Base-by-base conservation (phyloP, 2,888 invertebrate species). In the Chrysolina americana region DNA sequence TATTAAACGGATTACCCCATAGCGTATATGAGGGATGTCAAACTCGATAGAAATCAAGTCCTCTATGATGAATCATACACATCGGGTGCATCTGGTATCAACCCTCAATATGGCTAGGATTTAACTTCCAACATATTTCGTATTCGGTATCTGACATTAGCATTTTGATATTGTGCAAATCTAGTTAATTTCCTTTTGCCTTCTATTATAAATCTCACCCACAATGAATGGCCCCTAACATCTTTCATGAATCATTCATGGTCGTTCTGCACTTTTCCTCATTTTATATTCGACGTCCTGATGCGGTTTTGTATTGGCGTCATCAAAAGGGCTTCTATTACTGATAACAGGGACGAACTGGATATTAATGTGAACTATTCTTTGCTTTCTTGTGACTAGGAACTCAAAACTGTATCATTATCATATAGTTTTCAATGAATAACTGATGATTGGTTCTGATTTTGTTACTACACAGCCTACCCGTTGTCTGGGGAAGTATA, bases 141-240 rank as follows among this genome's bases (percentile, higher is more conserved):
- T 62, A 70, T 76, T 74, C 71, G 71, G 70, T 71, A 71, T 76
- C 68, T 76, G 70, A 69, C 68, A 77, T 77, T 77, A 75, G 77
- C 77, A 75, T 77, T 77, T 75, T 77, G 73, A 77, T 75, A 73
- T 76, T 68, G 74, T 77, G 73, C 73, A 77, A 77, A 76, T 74
- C 74, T 72, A 72, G 70, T 74, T 76, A 76, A 76, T 76, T 73
- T 73, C 68, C 68, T 68, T 76, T 72, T 50, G 56, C 69, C 68
- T 70, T 50, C 41, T 56, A 71, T 73, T 73, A 73, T 76, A 70
- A 73, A 76, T 73, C 73, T 70, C 59, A 23, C 41, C 66, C 70
- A 47, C 70, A 71, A 68, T 68, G 74, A 71, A 71, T 71, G 63
- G 53, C 53, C 68, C 65, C 68, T 68, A 71, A 63, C 68, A 53